Evolutionary conservation across 2,888 invertebrate species (phyloP).

Genomic region (Lacanobia wlatinum): DNA sequence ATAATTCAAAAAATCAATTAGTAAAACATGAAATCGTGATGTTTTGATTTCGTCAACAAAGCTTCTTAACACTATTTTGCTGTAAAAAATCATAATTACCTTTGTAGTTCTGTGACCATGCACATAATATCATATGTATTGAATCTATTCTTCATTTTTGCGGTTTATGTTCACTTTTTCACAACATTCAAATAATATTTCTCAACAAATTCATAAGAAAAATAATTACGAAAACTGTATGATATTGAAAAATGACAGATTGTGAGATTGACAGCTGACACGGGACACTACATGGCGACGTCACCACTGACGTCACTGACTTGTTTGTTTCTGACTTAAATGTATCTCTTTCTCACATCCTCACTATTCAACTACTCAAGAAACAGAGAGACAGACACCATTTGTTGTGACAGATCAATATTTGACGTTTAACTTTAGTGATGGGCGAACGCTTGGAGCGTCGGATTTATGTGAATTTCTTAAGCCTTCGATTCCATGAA

Average conservation of each 20-base stretch:
- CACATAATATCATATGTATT: conserved; percentile 98
- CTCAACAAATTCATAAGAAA: conserved; percentile 4
- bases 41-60: conserved; percentile 31
- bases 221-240: conserved; percentile 2
- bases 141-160: conserved; percentile 97
- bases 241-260: no score
- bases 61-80: background rate
- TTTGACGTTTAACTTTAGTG: background rate
- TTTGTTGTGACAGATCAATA: background rate
- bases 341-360: background rate
- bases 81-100: conserved; percentile 82
- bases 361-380: background rate
- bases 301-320: conserved; percentile 12
- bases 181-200: conserved; percentile 38
- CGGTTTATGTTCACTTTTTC: conserved; percentile 38
- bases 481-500: no score
- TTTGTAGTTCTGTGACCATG: conserved; percentile 96
- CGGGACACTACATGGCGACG: background rate
- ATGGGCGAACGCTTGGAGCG: no score
- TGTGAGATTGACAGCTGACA: conserved; percentile 16
- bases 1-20: conserved; percentile 41
- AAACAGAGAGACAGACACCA: background rate
- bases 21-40: background rate
- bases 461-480: no score
- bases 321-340: background rate